phyloP scores from a whole-genome alignment of 1,140 invertebrate genomes.

The Cydia splendana region DNA sequence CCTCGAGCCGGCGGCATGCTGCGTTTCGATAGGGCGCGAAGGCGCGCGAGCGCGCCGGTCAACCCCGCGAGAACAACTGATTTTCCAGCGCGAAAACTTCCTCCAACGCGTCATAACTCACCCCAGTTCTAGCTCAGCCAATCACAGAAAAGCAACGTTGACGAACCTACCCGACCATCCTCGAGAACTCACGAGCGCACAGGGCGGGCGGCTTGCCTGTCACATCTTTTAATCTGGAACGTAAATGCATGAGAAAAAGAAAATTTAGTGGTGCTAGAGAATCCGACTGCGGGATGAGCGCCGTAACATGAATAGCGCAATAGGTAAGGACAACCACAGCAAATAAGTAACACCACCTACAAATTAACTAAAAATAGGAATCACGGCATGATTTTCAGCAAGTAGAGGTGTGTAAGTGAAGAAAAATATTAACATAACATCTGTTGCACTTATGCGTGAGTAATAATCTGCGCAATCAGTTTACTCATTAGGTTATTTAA shows the following conservation, averaged over 20 bases:
- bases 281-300: conserved; percentile 59
- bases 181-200: conserved; percentile 57
- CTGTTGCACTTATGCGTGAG: background rate
- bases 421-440: background rate
- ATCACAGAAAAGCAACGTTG: conserved; percentile 48
- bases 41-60: conserved; percentile 52
- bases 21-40: conserved; percentile 39
- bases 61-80: conserved; percentile 72
- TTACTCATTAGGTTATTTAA: background rate
- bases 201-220: conserved; percentile 71
- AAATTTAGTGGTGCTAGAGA: conserved; percentile 69
- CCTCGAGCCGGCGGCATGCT: conserved; percentile 53
- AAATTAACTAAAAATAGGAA: too few species aligned
- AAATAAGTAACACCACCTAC: background rate
- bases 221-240: conserved; percentile 79
- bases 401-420: background rate
- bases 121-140: conserved; percentile 63
- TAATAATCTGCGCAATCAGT: too few species aligned
- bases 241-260: conserved; percentile 77
- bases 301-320: conserved; percentile 51
- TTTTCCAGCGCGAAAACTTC: conserved; percentile 76
- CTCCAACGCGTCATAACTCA: conserved; percentile 75
- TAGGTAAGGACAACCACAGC: conserved; percentile 57
- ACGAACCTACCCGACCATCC: conserved; percentile 56
- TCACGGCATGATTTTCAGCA: background rate